Conservation (phyloP, 2,797 vertebrate genomes). For the Megalops cyprinoides region DNA sequence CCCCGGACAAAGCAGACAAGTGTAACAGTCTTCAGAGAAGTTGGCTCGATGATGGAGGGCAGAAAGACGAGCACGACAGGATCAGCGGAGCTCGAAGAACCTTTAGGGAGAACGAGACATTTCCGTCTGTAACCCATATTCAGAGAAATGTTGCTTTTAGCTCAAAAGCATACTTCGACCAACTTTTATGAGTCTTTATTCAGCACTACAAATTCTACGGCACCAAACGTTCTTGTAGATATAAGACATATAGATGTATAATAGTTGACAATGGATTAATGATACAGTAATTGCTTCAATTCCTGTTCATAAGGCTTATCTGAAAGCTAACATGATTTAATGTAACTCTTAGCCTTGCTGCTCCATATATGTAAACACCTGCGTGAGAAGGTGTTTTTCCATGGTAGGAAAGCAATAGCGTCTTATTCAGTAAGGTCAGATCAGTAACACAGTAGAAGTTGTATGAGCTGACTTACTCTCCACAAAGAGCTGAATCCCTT, state of each 20-base stretch:
- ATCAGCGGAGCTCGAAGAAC: not conserved
- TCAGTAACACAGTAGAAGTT: too few species aligned
- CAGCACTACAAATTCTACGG: not conserved
- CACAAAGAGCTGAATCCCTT: slow-evolving; percentile 48
- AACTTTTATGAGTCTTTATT: not conserved
- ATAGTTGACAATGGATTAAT: too few species aligned
- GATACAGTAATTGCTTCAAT: too few species aligned
- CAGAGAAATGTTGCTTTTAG: not conserved
- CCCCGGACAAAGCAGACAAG: slow-evolving; percentile 50
- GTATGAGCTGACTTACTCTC: slow-evolving; percentile 39
- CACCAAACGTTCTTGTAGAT: too few species aligned
- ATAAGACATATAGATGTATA: too few species aligned
- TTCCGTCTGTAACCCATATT: not conserved
- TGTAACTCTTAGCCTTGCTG: too few species aligned
- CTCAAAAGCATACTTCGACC: not conserved
- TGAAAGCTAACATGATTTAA: too few species aligned
- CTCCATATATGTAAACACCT: too few species aligned
- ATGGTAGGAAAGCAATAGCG: not conserved
- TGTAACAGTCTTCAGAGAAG: not conserved
- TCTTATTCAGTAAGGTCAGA: not conserved
- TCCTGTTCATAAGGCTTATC: too few species aligned
- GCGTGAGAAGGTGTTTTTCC: too few species aligned
- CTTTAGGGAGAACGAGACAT: slow-evolving; percentile 17
- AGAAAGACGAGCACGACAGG: slow-evolving; percentile 44
- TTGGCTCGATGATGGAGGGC: slow-evolving; percentile 1